These are phyloP conservation scores for Umimayanthus kanabou DNA, from an alignment of 92 coral and sea anemone genomes.

Conservation along the genomic window DNA sequence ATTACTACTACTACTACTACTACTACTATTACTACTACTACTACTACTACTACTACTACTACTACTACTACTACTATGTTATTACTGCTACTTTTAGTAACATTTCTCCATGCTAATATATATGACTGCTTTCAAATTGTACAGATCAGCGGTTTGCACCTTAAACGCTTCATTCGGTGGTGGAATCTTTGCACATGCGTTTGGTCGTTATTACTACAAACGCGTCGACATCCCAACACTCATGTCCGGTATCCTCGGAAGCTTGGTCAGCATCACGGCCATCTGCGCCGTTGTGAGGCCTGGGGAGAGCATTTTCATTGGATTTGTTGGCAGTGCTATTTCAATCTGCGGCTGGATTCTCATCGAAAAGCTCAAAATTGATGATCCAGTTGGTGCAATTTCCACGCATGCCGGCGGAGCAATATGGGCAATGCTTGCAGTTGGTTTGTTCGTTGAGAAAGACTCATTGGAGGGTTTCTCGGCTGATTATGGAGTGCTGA, in stretches of 20 bases:
- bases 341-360: constrained; percentile 82
- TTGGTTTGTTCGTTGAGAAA: constrained; percentile 84
- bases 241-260: constrained; percentile 85
- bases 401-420: constrained; percentile 90
- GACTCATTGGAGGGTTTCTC: constrained; percentile 78
- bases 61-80: too few species aligned
- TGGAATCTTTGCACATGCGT: constrained; percentile 69
- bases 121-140: too few species aligned
- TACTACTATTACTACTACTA: too few species aligned
- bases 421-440: constrained; percentile 88
- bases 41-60: too few species aligned
- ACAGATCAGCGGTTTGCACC: constrained; percentile 87
- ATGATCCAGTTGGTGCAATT: constrained; percentile 87
- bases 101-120: too few species aligned
- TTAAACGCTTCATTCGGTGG: constrained; percentile 87
- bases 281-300: constrained; percentile 93
- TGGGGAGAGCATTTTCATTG: constrained; percentile 87
- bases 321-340: constrained; percentile 76
- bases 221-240: constrained; percentile 83
- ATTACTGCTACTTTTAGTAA: too few species aligned
- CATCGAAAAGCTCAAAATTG: constrained; percentile 66
- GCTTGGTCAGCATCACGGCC: constrained; percentile 93
- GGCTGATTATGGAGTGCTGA: constrained; percentile 73
- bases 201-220: constrained; percentile 14
- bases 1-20: too few species aligned